Base-by-base conservation (phyloP, 2,888 invertebrate genomes). In the Euzetes globulus region DNA sequence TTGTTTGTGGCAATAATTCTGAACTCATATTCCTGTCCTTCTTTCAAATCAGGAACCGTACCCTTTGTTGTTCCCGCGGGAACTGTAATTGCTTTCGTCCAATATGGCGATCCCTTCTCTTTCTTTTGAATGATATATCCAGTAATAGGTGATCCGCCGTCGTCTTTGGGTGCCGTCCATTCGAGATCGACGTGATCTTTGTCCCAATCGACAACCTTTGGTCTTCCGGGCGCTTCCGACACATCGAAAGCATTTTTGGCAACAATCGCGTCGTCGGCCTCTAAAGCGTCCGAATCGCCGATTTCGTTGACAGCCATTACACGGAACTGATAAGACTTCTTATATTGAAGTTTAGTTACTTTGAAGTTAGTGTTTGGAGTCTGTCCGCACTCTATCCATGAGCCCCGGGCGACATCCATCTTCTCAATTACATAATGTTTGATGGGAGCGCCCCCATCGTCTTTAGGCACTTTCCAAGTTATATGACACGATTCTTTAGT, bases 21-120 rank as follows among this genome's bases (percentile, higher is more conserved):
- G 87, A 97, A 97, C 84, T 96, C 95, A 85, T 99, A 99, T 82
- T 95, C 92, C 85, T 96, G 92, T 84, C 97, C 92, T 52, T 94
- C 91, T 17, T 92, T 94, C 78, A 99, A 86, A 73, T 92, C 91
- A 83, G 91, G 89, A 81, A 97, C 91, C 76, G 91, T 90, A 83
- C 93, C 91, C 79, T 87, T 88, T 75, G 88, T 90, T 78, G 89
- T 90, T 79, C 88, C 87, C 15, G 93, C 89, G 9, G 92, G 91
- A 72, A 83, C 80, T 85, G 95, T 95, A 71, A 93, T 94, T 73
- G 94, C 94, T 60, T 95, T 93, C 78, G 95, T 90, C 97, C 97
- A 97, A 81, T 94, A 88, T 52, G 96, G 96, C 45, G 92, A 94
- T 77, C 94, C 93, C 85, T 93, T 87, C 81, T 97, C 71, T 55